These are phyloP conservation scores for Podarcis siculus DNA, from an alignment of 2,797 vertebrate genomes.

Conservation along the genomic window DNA sequence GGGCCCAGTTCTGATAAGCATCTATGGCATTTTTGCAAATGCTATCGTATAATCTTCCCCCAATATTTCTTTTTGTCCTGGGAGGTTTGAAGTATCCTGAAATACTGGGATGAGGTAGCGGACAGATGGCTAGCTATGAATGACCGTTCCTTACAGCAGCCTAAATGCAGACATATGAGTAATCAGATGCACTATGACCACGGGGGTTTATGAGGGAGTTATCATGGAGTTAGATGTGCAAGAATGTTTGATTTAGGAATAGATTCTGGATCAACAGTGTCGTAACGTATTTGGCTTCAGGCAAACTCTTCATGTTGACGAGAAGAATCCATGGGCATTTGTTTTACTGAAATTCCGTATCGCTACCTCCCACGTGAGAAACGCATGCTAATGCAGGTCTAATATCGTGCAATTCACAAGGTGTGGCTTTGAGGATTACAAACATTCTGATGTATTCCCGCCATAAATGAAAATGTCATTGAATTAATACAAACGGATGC, in stretches of 20 bases:
- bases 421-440: background rate
- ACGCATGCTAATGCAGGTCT: background rate
- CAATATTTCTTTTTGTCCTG: no score
- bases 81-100: rapidly evolving
- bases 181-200: background rate
- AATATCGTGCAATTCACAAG: background rate
- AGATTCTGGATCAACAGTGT: background rate
- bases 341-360: background rate
- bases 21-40: background rate
- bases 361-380: background rate
- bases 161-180: background rate
- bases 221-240: background rate
- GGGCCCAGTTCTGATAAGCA: background rate
- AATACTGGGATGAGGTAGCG: background rate
- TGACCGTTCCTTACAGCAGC: background rate
- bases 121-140: background rate
- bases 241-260: background rate
- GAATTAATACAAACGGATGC: background rate
- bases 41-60: background rate
- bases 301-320: background rate
- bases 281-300: background rate
- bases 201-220: background rate
- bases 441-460: background rate
- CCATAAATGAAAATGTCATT: background rate
- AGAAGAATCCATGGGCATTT: background rate